Conservation (phyloP, 2,888 invertebrate genomes). For the Drosophila imparisetae region DNA sequence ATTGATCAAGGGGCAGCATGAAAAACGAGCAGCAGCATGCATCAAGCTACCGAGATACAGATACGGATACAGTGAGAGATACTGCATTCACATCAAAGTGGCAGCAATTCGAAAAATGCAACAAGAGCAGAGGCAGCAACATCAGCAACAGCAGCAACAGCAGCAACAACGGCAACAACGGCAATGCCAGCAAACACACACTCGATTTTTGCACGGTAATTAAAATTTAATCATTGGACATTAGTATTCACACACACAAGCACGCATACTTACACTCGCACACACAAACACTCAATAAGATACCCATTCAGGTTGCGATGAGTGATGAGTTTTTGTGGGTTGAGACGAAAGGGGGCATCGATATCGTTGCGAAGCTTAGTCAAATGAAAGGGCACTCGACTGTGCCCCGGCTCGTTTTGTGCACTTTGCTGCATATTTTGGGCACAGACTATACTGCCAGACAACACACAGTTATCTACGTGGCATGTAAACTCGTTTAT, state of each 20-base stretch:
- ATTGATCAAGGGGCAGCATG: slow-evolving; percentile 26
- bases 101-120: slow-evolving; percentile 64
- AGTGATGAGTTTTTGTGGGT: slow-evolving; percentile 33
- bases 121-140: slow-evolving; percentile 18
- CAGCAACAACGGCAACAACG: slow-evolving; percentile 23
- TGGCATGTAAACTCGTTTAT: slow-evolving; percentile 38
- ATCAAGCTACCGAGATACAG: background rate
- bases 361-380: slow-evolving; percentile 43
- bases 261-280: background rate
- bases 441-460: background rate
- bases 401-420: slow-evolving; percentile 14
- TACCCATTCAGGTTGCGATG: slow-evolving; percentile 44
- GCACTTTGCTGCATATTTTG: slow-evolving; percentile 35
- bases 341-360: slow-evolving; percentile 13
- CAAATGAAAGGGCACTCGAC: slow-evolving; percentile 36
- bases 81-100: slow-evolving; percentile 46
- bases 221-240: slow-evolving; percentile 81
- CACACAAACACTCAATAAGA: slow-evolving; percentile 4
- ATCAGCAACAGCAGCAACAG: slow-evolving; percentile 20
- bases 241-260: slow-evolving; percentile 63
- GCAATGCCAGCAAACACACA: slow-evolving; percentile 50
- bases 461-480: slow-evolving; percentile 26
- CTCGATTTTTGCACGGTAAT: slow-evolving; percentile 77
- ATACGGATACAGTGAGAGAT: slow-evolving; percentile 12
- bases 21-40: slow-evolving; percentile 22